phyloP scores from a whole-genome alignment of 2,113 vertebrate genomes.

The Crotophaga sulcirostris region DNA sequence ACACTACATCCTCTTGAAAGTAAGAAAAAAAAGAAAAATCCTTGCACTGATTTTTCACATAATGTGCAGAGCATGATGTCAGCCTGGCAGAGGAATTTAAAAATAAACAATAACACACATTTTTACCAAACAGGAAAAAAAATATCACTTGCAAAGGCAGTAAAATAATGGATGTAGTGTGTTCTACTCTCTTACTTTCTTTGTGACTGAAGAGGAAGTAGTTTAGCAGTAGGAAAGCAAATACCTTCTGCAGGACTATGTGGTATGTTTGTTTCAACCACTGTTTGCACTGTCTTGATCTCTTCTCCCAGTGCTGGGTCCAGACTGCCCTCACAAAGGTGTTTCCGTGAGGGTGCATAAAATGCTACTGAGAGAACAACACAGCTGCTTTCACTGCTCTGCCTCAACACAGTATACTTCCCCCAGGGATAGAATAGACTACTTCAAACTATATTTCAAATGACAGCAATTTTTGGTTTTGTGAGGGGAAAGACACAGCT shows the following conservation, averaged over 20 bases:
- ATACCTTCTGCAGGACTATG: background rate
- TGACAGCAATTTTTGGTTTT: background rate
- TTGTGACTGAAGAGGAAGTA: background rate
- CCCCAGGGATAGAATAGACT: background rate
- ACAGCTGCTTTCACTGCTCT: background rate
- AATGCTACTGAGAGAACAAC: background rate
- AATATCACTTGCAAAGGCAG: background rate
- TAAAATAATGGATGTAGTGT: background rate
- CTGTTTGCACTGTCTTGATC: background rate
- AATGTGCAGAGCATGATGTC: conserved; percentile 38
- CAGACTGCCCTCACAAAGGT: background rate
- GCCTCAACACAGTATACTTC: background rate
- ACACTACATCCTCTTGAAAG: conserved; percentile 41
- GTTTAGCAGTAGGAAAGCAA: background rate
- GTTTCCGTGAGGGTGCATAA: background rate
- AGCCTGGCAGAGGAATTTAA: conserved; percentile 29
- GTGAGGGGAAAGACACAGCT: background rate
- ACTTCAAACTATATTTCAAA: background rate
- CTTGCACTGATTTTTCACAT: conserved; percentile 29
- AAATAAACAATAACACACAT: conserved; percentile 50
- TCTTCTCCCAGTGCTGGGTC: background rate
- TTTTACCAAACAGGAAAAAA: conserved; percentile 28
- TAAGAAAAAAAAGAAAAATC: background rate
- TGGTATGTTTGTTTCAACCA: background rate
- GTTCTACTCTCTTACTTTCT: background rate